phyloP scores from a whole-genome alignment of 1,140 invertebrate genomes.

The Trachelipus rathkii region DNA sequence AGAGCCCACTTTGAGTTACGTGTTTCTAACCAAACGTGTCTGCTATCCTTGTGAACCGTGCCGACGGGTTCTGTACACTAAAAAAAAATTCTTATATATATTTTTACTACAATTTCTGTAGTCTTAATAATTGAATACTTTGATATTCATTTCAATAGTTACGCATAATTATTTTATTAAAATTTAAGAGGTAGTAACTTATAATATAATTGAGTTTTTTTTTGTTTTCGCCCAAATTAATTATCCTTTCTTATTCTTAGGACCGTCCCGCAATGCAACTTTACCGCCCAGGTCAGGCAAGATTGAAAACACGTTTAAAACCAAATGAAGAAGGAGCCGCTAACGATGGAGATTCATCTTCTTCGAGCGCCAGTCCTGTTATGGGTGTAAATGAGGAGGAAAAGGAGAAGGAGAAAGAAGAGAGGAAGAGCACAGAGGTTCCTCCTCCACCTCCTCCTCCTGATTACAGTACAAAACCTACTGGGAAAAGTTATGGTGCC shows the following conservation, averaged over 20 bases:
- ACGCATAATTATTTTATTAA: slow-evolving; percentile 10
- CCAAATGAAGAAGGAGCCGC: not conserved
- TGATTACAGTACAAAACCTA: no score
- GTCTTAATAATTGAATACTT: no score
- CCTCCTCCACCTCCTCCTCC: no score
- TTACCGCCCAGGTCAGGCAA: slow-evolving; percentile 23
- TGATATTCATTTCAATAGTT: no score
- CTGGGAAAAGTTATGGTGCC: not conserved
- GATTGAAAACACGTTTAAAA: not conserved
- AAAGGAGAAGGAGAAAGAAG: not conserved
- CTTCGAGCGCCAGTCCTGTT: slow-evolving; percentile 1
- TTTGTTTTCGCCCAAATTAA: slow-evolving; percentile 28
- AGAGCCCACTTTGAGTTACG: no score
- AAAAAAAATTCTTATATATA: no score
- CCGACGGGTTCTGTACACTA: no score
- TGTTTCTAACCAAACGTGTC: no score
- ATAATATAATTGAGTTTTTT: slow-evolving; percentile 3
- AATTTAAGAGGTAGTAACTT: not conserved
- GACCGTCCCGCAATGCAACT: slow-evolving; percentile 25
- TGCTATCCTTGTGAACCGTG: no score
- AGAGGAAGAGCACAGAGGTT: not conserved
- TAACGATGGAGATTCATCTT: not conserved
- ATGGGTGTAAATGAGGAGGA: not conserved
- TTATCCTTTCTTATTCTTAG: slow-evolving; percentile 6
- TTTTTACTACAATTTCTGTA: no score